Base-by-base conservation (phyloP, 2,113 vertebrate genomes). In the Forbesichthys papilliferus region DNA sequence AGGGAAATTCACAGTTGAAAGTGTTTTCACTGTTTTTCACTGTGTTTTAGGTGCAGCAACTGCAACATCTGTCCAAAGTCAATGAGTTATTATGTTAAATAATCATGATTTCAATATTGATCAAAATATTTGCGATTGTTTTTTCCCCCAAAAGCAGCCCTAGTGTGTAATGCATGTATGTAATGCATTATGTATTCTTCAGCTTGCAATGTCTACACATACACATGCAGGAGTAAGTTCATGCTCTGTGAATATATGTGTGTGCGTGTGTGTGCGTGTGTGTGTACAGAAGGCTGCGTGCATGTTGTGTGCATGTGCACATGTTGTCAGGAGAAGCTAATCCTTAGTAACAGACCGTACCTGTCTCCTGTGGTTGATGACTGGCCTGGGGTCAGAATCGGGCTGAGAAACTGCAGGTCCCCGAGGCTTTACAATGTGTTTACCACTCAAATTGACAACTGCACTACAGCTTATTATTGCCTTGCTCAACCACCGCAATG, bases 391-490 rank as follows among this genome's bases (percentile, higher is more conserved):
- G 85, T 88, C 87, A 80, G 74, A 68, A 66, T 65, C 77, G 65
- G 80, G 64, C 78, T 82, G 83, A 82, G 78, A 71, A 82, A 76
- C 83, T 82, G 69, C 77, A 68, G 66, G 49, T 65, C 87, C 88
- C 84, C 16, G 72, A 48, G 87, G 88, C 86, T 79, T 87, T 87
- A 88, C 89, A 84, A 85, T 84, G 85, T 88, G 89, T 90, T 90
- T 89, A 89, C 89, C 74, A 74, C 83, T 81, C 80, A 80, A 58
- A 81, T 79, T 84, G 87, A 90, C 89, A 87, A 83, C 85, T 74
- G 81, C 62, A 85, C 80, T 70, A 79, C 74, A 83, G 84, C 79
- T 80, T 85, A 85, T 88, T 88, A 88, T 83, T 89, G 87, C 82
- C 82, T 84, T 73, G 74, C 79, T 71, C 81, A 90, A 86, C 83